phyloP scores from a whole-genome alignment of 2,113 vertebrate genomes.

The Cinclus mexicanus region DNA sequence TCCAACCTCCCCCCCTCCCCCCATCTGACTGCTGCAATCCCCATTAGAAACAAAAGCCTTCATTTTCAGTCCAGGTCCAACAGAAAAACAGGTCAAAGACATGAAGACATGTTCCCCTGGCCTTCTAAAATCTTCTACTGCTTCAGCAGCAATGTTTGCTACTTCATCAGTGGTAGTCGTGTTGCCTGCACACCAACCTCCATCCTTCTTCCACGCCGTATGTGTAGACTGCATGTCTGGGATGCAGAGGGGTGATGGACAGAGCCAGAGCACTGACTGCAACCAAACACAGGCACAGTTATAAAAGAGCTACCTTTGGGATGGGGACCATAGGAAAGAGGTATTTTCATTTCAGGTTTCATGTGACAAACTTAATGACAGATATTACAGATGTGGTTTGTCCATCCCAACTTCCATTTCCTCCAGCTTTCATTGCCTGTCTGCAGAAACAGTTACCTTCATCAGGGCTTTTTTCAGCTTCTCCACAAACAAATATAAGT shows the following conservation, averaged over 20 bases:
- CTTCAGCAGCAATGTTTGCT: background rate
- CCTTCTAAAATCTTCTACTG: background rate
- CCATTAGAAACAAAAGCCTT: background rate
- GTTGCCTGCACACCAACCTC: background rate
- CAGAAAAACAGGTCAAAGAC: background rate
- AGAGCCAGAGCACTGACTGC: background rate
- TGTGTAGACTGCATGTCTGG: background rate
- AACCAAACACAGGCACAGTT: background rate
- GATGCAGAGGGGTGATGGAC: background rate
- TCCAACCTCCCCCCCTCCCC: background rate
- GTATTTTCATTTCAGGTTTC: background rate
- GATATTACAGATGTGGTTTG: background rate
- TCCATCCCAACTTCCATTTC: background rate
- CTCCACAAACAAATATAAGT: background rate
- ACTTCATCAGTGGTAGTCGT: no score
- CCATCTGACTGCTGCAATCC: background rate
- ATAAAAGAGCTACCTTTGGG: background rate
- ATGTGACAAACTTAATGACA: background rate
- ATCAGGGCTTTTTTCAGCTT: background rate
- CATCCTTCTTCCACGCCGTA: background rate
- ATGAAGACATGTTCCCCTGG: background rate
- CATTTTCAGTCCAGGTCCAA: background rate
- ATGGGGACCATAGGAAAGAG: background rate
- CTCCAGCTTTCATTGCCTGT: background rate
- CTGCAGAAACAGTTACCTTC: background rate